These are phyloP conservation scores for Albula goreensis DNA, from an alignment of 2,113 vertebrate genomes.

Conservation along the genomic window DNA sequence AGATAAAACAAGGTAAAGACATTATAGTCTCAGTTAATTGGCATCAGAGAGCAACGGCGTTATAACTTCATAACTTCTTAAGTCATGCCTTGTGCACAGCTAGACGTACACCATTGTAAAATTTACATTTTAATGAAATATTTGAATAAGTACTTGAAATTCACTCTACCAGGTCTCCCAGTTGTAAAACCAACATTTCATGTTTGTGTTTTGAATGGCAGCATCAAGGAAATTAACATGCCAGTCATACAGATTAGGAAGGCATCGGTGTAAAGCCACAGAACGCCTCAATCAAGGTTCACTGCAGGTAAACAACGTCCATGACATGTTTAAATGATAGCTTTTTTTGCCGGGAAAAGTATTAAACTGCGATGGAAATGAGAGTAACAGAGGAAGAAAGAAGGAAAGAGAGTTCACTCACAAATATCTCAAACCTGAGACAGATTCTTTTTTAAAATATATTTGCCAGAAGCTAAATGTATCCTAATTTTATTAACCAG, in stretches of 20 bases:
- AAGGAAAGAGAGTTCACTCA: conserved; percentile 24
- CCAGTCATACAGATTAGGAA: conserved; percentile 75
- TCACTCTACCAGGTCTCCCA: conserved; percentile 75
- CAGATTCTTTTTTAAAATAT: not conserved
- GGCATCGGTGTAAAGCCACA: conserved; percentile 77
- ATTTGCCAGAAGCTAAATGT: not conserved
- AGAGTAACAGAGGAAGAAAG: conserved; percentile 22
- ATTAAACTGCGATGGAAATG: conserved; percentile 42
- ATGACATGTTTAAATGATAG: conserved; percentile 68
- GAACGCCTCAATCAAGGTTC: conserved; percentile 68
- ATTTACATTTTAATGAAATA: conserved; percentile 88
- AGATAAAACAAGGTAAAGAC: conserved; percentile 74
- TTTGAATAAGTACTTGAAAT: conserved; percentile 84
- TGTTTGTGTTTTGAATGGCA: conserved; percentile 84
- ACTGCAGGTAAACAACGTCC: conserved; percentile 72
- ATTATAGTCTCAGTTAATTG: conserved; percentile 72
- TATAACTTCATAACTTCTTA: conserved; percentile 80
- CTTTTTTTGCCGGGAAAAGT: conserved; percentile 30
- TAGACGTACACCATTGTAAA: conserved; percentile 69
- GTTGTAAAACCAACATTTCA: conserved; percentile 77
- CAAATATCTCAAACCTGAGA: conserved; percentile 22
- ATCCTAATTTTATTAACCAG: too few species aligned
- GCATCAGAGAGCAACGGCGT: conserved; percentile 66
- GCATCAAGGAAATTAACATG: conserved; percentile 77
- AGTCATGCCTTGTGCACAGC: conserved; percentile 81